phyloP scores from a whole-genome alignment of 2,113 vertebrate species.

The Semnornis frantzii region DNA sequence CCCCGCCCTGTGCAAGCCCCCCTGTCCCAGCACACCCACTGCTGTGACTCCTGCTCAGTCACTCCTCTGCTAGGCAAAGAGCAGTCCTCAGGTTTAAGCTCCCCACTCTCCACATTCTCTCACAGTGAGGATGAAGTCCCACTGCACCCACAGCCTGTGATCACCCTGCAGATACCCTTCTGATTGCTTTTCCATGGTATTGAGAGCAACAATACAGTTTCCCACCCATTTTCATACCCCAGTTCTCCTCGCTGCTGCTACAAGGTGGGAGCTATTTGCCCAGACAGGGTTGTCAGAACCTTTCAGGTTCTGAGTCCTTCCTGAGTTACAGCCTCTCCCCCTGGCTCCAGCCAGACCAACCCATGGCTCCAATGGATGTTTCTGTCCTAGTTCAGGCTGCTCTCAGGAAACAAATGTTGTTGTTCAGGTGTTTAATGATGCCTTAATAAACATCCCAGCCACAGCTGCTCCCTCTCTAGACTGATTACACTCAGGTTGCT shows the following conservation, averaged over 20 bases:
- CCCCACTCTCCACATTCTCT: not conserved
- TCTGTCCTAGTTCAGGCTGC: not conserved
- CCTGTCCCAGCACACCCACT: fast-evolving
- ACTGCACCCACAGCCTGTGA: not conserved
- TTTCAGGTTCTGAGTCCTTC: not conserved
- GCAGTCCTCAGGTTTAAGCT: not conserved
- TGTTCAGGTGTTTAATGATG: not conserved
- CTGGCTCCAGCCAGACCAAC: not conserved
- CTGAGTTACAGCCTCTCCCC: not conserved
- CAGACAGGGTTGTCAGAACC: not conserved
- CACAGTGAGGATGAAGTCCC: not conserved
- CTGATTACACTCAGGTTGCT: not conserved
- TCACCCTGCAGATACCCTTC: not conserved
- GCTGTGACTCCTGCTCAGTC: fast-evolving
- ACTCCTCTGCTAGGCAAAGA: not conserved
- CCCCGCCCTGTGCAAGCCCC: not conserved
- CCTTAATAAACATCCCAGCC: not conserved
- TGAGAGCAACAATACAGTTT: not conserved
- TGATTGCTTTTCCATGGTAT: not conserved
- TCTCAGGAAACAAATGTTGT: not conserved
- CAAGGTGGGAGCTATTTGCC: not conserved
- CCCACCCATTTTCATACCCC: not conserved
- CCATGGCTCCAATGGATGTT: not conserved
- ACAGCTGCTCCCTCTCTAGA: not conserved
- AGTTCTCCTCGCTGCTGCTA: not conserved